Base-by-base conservation (phyloP, 1,140 invertebrate genomes). In the Drosophila carrolli region DNA sequence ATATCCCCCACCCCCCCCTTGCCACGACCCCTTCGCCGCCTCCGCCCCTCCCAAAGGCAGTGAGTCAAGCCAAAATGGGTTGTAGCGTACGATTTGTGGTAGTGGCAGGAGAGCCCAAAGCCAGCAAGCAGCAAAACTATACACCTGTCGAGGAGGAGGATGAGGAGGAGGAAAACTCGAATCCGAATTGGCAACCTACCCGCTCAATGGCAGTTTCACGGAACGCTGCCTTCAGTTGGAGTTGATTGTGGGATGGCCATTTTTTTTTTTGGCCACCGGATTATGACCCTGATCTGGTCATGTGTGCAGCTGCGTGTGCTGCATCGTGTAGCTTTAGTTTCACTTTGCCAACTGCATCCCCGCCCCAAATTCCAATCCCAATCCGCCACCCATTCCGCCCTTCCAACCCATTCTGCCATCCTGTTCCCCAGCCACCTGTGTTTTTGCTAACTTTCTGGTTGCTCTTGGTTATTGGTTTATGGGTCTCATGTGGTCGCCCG, bases 201-300 rank as follows among this genome's bases (percentile, higher is more conserved):
- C 47, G 44, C 23, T 71, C 56, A 51, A 44, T 77, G 48, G 38
- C 40, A 55, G 59, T 80, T 80, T 66, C 60, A 63, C 53, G 60
- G 72, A 54, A 56, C 54, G 55, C 62, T 68, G 73, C 58, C 71
- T 35, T 57, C 57, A 51, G 47, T 74, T 44, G 40, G 68, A 74
- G 74, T 80, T 81, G 75, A 80, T 75, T 75, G 66, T 59, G 59
- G 29, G 29, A 32, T 50, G 41, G 51, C 50, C 59, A n/a, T 27
- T 55, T 74, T 50, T 23, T 23, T 48, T 86, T 86, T 79, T 46
- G 75, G 72, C 68, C 73, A 83, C 38, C 59, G 84, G 84, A 88
- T 86, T 86, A 86, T 89, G 83, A 89, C 83, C 84, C 72, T 86
- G 84, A 89, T 89, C 83, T 86, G 83, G 79, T 67, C 84, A 89